A percentile compares a stretch with the other conserved stretches of the same genome.
These are phyloP conservation scores for Halictus quadricinctus DNA, from an alignment of 2,888 invertebrate species.

Conservation along the genomic window DNA sequence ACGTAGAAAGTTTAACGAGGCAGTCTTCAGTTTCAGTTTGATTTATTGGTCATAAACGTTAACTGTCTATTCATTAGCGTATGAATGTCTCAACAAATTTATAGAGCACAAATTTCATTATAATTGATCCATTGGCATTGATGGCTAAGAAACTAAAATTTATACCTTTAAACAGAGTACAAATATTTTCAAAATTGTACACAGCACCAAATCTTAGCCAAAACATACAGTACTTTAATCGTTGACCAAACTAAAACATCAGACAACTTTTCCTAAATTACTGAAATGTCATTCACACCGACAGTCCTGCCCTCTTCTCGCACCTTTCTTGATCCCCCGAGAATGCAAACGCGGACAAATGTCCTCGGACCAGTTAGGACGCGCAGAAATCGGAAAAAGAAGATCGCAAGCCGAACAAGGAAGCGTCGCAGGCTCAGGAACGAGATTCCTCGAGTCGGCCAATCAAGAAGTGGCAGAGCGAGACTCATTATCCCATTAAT, in stretches of 20 bases:
- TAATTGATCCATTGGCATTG: too few species aligned
- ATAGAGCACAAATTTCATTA: neutral
- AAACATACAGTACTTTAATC: too few species aligned
- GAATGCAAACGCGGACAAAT: neutral
- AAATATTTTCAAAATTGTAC: too few species aligned
- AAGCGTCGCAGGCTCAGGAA: constrained; percentile 1
- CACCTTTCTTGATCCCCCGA: neutral
- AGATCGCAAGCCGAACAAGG: neutral
- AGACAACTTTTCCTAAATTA: too few species aligned
- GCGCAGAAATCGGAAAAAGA: neutral
- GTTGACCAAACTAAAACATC: too few species aligned
- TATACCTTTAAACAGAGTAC: too few species aligned
- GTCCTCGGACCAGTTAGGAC: neutral
- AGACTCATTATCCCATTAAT: constrained; percentile 38
- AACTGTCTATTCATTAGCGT: neutral
- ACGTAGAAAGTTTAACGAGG: neutral
- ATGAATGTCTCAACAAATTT: neutral
- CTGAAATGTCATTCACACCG: too few species aligned
- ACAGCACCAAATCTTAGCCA: too few species aligned
- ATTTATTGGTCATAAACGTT: neutral
- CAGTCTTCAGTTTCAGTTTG: neutral
- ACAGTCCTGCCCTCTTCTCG: too few species aligned
- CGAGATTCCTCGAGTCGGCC: constrained; percentile 7
- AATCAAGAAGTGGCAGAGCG: constrained; percentile 20
- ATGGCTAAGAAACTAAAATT: too few species aligned